Conservation (phyloP, 2,797 vertebrate genomes). For the Caiman crocodilus region DNA sequence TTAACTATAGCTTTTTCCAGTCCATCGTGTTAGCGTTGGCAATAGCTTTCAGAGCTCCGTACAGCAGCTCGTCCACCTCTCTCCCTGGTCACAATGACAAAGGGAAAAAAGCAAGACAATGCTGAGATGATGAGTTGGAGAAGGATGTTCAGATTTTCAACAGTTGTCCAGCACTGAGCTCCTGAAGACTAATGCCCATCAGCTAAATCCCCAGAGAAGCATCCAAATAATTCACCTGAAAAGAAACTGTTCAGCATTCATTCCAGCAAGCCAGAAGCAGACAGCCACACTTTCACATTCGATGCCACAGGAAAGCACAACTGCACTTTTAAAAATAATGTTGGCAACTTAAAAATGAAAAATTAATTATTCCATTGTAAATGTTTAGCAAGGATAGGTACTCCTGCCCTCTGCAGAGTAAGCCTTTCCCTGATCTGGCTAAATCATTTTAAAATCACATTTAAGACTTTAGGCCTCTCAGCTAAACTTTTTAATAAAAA, state of each 20-base stretch:
- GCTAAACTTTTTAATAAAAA: background rate
- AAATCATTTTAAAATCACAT: background rate
- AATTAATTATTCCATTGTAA: background rate
- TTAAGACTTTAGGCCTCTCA: background rate
- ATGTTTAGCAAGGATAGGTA: background rate
- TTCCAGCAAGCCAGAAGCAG: too few species aligned
- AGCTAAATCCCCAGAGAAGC: background rate
- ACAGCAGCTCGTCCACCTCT: background rate
- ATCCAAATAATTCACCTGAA: too few species aligned
- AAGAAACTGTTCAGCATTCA: too few species aligned
- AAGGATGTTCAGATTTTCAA: background rate
- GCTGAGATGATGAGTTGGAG: background rate
- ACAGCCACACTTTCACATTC: background rate
- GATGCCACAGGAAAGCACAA: too few species aligned
- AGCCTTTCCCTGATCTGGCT: background rate
- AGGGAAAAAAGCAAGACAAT: background rate
- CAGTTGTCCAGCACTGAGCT: background rate
- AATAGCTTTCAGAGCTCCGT: background rate
- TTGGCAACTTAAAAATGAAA: background rate
- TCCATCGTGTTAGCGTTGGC: background rate
- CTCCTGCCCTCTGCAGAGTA: background rate
- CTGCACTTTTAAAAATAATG: background rate
- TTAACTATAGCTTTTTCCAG: fast-evolving
- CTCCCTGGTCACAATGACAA: background rate
- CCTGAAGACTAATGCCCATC: fast-evolving